Base-by-base conservation (phyloP, 92 coral and sea anemone species). In the Heteractis magnifica region DNA sequence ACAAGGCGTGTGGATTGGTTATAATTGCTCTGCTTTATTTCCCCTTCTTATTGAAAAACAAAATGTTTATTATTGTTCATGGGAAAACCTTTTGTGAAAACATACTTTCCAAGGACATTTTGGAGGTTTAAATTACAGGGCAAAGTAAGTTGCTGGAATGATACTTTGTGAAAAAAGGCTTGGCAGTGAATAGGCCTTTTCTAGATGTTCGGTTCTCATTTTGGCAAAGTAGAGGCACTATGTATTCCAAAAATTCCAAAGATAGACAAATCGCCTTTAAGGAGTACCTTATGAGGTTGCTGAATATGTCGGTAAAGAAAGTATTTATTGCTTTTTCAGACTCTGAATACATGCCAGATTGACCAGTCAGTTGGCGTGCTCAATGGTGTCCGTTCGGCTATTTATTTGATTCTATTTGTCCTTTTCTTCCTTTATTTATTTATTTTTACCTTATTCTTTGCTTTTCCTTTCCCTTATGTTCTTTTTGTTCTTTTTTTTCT, bases 51-150 rank as follows among this genome's bases (percentile, higher is more conserved):
- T 68, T 9, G 26, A 68, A 26, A 62, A 68, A 21, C 48, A 68
- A 68, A 68, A 68, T 68, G 73, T 26, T 68, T 68, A 68, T 68
- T 68, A 26, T 68, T 68, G 15, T 11, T 68, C 73, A 26, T 68
- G 73, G 23, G 73, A 68, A 23, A 68, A 68, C 49, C 8, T 12
- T 68, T 23, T n/a, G 4, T 2, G 49, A 48, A 68, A 68, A 20
- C 73, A 68, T 14, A 68, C 16, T 8, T 20, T 68, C 44, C 6
- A 18, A 62, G 3, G 10, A 68, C 5, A 13, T n/a, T n/a, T 68
- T 9, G 7, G 10, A 68, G 48, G 21, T 18, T 23, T 23, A 68
- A 4, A 23, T 68, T 11, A 23, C 12, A 7, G 10, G 73, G 0
- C 72, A 26, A 65, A 26, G 73, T 21, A 10, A 48, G 14, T 18